A percentile compares a stretch with the other conserved stretches of the same genome.
phyloP scores from a whole-genome alignment of 2,888 invertebrate species.

The Peribatodes rhomboidaria region DNA sequence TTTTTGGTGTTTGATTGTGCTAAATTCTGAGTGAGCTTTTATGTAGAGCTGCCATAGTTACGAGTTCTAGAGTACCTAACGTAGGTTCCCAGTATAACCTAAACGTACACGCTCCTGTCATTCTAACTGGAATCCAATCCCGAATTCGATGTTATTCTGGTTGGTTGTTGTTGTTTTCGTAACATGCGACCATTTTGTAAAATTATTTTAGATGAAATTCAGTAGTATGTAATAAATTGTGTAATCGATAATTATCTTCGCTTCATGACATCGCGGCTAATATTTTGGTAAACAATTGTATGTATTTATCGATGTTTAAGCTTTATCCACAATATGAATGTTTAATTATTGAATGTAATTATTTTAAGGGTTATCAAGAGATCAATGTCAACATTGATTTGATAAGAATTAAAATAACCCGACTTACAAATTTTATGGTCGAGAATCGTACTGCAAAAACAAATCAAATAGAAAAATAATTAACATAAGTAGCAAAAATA shows the following conservation, averaged over 20 bases:
- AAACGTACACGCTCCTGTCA: conserved; percentile 22
- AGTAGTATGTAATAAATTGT: not conserved
- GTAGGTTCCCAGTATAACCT: conserved; percentile 24
- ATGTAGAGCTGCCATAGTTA: not conserved
- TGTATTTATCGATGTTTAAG: too few species aligned
- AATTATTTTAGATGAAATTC: not conserved
- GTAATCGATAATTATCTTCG: not conserved
- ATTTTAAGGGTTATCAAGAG: too few species aligned
- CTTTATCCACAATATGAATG: too few species aligned
- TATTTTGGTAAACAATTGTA: not conserved
- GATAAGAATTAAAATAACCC: too few species aligned
- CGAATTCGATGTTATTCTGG: conserved; percentile 37
- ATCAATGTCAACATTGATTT: too few species aligned
- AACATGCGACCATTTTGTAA: not conserved
- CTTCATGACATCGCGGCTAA: not conserved
- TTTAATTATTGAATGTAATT: too few species aligned
- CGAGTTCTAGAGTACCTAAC: conserved; percentile 1
- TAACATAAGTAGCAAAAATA: not conserved
- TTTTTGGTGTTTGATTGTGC: conserved; percentile 28
- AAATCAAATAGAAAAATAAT: not conserved
- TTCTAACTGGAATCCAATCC: conserved; percentile 36
- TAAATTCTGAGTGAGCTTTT: conserved; percentile 6
- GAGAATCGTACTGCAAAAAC: not conserved
- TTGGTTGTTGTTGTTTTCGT: not conserved
- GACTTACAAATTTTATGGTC: not conserved